These are phyloP conservation scores for Xiphorhynchus elegans DNA, from an alignment of 2,113 vertebrate genomes.

Conservation along the genomic window DNA sequence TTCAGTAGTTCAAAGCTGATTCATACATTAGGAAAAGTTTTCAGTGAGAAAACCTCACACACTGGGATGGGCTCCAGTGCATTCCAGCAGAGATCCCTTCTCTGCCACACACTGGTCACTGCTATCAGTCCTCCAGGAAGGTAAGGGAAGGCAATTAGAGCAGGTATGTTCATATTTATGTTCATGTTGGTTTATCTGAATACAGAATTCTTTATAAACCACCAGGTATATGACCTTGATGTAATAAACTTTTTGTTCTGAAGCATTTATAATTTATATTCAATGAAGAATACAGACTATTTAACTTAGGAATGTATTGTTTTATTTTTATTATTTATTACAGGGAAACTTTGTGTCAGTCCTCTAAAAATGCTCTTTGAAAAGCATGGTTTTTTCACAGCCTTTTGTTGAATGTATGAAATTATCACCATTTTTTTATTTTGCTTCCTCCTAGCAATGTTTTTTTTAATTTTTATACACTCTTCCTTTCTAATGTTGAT, in stretches of 20 bases:
- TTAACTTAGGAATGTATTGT: neutral
- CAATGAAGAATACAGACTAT: neutral
- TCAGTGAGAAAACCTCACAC: neutral
- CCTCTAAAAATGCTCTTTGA: neutral
- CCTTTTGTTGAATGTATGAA: neutral
- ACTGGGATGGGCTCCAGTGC: neutral
- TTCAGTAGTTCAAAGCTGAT: neutral
- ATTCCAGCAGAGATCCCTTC: neutral
- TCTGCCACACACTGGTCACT: neutral
- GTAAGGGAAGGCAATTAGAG: neutral
- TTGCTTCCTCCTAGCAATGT: neutral
- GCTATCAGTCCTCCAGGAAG: neutral
- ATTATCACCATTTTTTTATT: neutral
- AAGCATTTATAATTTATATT: neutral
- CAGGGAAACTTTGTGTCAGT: neutral
- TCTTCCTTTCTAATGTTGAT: constrained; percentile 33
- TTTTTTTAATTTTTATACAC: neutral
- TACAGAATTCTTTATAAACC: neutral
- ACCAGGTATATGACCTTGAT: neutral
- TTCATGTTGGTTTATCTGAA: neutral
- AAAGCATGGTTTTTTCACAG: neutral
- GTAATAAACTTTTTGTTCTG: neutral
- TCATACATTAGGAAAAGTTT: neutral
- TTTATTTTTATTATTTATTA: neutral
- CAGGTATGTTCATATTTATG: neutral